Evolutionary conservation across 2,797 vertebrate species (phyloP).

Genomic region (Pangasius larnaudii): DNA sequence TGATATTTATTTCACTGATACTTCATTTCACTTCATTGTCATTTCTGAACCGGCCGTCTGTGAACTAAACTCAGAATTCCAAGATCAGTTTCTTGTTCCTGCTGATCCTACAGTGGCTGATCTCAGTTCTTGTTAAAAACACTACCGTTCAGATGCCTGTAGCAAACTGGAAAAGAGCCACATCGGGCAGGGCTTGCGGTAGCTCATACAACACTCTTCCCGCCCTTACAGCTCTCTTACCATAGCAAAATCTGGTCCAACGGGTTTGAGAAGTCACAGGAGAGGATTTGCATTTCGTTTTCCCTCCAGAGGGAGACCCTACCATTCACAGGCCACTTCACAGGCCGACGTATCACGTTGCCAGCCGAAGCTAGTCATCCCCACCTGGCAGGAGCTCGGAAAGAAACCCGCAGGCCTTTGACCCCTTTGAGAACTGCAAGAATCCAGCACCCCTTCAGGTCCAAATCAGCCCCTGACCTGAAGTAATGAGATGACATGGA

Average conservation of each 20-base stretch:
- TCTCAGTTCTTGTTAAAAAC: neutral
- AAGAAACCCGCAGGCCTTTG: constrained; percentile 47
- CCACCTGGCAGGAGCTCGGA: constrained; percentile 56
- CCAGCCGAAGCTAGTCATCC: constrained; percentile 53
- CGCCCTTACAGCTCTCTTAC: constrained; percentile 27
- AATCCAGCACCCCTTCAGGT: constrained; percentile 32
- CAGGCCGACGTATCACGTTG: constrained; percentile 56
- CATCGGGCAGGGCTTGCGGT: constrained; percentile 24
- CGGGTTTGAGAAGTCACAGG: constrained; percentile 63
- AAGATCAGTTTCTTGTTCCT: neutral
- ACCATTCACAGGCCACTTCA: constrained; percentile 58
- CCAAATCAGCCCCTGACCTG: constrained; percentile 48
- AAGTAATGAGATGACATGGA: constrained; percentile 51
- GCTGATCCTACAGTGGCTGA: neutral
- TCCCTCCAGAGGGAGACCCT: constrained; percentile 54
- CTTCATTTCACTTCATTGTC: neutral
- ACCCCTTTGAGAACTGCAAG: constrained; percentile 21
- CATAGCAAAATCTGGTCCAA: constrained; percentile 57
- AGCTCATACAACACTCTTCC: constrained; percentile 11
- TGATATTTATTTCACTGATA: neutral
- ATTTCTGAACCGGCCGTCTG: neutral
- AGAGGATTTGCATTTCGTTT: constrained; percentile 63
- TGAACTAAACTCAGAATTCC: constrained; percentile 1
- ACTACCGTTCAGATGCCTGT: constrained; percentile 22
- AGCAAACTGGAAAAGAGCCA: constrained; percentile 46